Base-by-base conservation (phyloP, 2,888 invertebrate genomes). In the Drosophila putrida region DNA sequence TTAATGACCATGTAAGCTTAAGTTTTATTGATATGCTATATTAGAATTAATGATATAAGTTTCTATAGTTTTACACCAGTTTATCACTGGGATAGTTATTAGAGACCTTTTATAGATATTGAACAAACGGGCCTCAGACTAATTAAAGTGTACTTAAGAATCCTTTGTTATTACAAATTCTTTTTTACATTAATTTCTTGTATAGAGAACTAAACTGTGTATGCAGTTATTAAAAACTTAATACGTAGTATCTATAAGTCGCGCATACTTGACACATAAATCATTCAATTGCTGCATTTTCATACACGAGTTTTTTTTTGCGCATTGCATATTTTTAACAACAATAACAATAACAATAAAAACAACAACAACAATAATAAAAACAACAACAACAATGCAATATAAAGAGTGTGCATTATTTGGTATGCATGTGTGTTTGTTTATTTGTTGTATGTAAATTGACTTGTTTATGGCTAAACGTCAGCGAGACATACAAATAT, bases 401-500 rank as follows among this genome's bases (percentile, higher is more conserved):
- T 73, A 63, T 57, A 70, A 57, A 75, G 53, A 75, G 33, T 74
- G 41, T 54, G 60, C 65, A 60, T 41, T 71, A 25, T 47, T 25
- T 4, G 41, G 15, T 27, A 11, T 44, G 20, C 35, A 9, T 35
- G 8, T 47, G 36, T 31, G 38, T 13, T 5, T 55, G 11, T 15
- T 8, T 46, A 35, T 53, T 35, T 58, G 44, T 62, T 38, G 55
- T 74, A 64, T 82, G 71, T 74, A 71, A 80, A 85, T 80, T 80
- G 76, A 70, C 65, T 82, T 82, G 80, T 79, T 75, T 79, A 62
- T 79, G 82, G 63, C 70, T 50, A 73, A 75, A 55, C 75, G 47
- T 27, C 60, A 46, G 39, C 28, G 43, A 62, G 38, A 62, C 46
- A 44, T 54, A 35, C 20, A 20, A 3, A 54, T 8, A 57, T 35